Conservation (phyloP, 2,797 vertebrate species). For the Eulemur coronatus region DNA sequence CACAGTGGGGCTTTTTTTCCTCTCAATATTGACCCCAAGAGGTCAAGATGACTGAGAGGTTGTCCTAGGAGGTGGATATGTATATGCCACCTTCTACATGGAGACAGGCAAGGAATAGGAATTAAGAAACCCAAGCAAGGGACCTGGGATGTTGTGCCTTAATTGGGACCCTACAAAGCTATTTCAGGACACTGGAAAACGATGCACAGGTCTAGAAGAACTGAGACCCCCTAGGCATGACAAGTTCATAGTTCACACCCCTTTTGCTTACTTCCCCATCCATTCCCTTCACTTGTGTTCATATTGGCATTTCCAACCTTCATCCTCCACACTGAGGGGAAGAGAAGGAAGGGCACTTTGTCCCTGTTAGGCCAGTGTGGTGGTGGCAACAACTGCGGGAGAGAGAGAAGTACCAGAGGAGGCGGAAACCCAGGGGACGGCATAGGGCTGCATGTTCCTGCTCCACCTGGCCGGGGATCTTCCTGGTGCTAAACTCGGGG, state of each 20-base stretch:
- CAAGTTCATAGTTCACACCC: rapidly evolving
- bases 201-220: background rate
- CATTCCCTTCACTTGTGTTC: background rate
- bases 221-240: background rate
- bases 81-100: background rate
- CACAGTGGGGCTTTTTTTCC: background rate
- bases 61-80: background rate
- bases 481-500: background rate
- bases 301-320: background rate
- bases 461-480: background rate
- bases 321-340: background rate
- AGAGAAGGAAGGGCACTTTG: background rate
- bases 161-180: background rate
- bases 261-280: background rate
- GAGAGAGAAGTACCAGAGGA: background rate
- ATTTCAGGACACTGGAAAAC: background rate
- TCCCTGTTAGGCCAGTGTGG: background rate
- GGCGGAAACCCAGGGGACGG: background rate
- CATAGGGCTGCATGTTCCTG: background rate
- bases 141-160: background rate
- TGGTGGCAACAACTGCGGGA: background rate
- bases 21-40: background rate
- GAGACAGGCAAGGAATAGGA: background rate
- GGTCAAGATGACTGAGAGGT: background rate
- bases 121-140: background rate